Base-by-base conservation (phyloP, 2,797 vertebrate genomes). In the Yasuhikotakia modesta region DNA sequence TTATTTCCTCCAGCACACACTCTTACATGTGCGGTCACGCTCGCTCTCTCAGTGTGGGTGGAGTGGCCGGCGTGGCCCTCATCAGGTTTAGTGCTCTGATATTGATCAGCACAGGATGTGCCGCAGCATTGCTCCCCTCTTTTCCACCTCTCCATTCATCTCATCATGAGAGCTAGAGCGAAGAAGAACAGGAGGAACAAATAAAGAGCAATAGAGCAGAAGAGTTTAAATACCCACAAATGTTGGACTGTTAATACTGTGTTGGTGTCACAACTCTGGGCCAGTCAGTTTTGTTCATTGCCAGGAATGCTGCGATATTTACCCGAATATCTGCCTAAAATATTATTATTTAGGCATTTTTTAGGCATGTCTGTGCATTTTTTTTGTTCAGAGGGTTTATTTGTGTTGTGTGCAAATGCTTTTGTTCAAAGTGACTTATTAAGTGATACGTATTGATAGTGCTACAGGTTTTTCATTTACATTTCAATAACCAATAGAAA, bases 41-140 rank as follows among this genome's bases (percentile, higher is more conserved):
- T 88, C 86, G 85, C 89, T 71, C 73, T 78, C 48, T 65, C 57
- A 21, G 63, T 48, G 79, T 83, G 74, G 77, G 78, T 79, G 71
- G 76, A 75, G 73, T 70, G 64, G 72, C 60, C 43, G 22, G 75
- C 5, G 17, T 84, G 76, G 85, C 85, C 88, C 88, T 92, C 91
- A 93, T 93, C 90, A 90, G 85, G 88, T 91, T 92, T 93, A 92
- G 90, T 92, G 92, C 89, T 92, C 84, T 78, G 43, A 79, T 91
- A 92, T 92, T 86, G 91, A 93, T 92, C 90, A 91, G 88, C 60
- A 87, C 88, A 91, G 91, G 89, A 92, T 91, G 88, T 90, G 88
- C 82, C 85, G 86, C 87, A 86, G 88, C 70, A 48, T 7, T 32
- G 72, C 61, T 77, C 66, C 32, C 35, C 75, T 88, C 85, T 73